Percentiles rank a stretch among this genome's conserved stretches.
These are phyloP conservation scores for Hirudo medicinalis DNA, from an alignment of 1,140 invertebrate species.

Conservation along the genomic window DNA sequence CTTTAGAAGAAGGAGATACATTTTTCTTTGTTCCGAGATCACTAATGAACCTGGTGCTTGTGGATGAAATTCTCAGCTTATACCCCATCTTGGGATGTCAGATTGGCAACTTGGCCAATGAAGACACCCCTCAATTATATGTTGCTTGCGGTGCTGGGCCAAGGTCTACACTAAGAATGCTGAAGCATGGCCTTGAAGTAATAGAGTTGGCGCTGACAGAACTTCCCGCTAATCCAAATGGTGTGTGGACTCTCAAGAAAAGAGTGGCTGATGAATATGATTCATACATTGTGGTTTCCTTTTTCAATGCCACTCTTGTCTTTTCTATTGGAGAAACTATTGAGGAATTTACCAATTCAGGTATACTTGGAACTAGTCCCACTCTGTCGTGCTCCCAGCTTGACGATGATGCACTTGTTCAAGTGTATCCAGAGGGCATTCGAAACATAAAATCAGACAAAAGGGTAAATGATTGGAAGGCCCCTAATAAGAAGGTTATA, in stretches of 20 bases:
- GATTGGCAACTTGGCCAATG: slow-evolving; percentile 62
- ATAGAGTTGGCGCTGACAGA: slow-evolving; percentile 99
- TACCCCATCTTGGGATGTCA: slow-evolving; percentile 80
- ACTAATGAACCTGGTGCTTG: slow-evolving; percentile 85
- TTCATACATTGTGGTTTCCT: slow-evolving; percentile 99
- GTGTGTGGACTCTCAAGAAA: slow-evolving; percentile 97
- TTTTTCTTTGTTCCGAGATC: slow-evolving; percentile 94
- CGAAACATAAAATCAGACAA: slow-evolving; percentile 93
- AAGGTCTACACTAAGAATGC: slow-evolving; percentile 74
- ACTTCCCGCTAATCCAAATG: slow-evolving; percentile 94
- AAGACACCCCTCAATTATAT: slow-evolving; percentile 96
- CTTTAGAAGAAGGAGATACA: slow-evolving; percentile 92
- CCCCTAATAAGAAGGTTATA: slow-evolving; percentile 89
- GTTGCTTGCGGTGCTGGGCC: slow-evolving; percentile 87
- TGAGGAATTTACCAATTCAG: slow-evolving; percentile 98
- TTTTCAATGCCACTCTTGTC: slow-evolving; percentile 97
- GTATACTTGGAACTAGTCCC: slow-evolving; percentile 93
- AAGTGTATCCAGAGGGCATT: slow-evolving; percentile 96
- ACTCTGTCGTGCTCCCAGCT: slow-evolving; percentile 90
- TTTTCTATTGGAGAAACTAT: slow-evolving; percentile 98
- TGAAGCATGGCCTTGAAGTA: slow-evolving; percentile 83
- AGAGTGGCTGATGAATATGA: slow-evolving; percentile 85
- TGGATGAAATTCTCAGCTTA: slow-evolving; percentile 94
- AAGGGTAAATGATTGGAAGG: slow-evolving; percentile 97
- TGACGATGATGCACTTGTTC: slow-evolving; percentile 91